Percentiles rank a stretch among this genome's conserved stretches.
phyloP scores from a whole-genome alignment of 2,888 invertebrate species.

The Elegia similella region DNA sequence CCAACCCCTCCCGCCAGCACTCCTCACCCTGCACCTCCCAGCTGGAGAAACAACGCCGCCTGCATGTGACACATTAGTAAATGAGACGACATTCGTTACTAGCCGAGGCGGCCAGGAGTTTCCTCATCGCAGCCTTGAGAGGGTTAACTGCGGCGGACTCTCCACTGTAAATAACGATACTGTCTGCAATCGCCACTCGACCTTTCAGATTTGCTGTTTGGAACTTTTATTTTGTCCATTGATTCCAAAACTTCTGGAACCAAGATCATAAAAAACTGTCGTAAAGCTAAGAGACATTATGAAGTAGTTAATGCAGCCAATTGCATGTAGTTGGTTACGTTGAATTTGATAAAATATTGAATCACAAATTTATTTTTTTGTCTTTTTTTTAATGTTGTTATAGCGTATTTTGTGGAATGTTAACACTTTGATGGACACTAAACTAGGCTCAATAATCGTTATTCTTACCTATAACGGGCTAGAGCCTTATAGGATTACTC shows the following conservation, averaged over 20 bases:
- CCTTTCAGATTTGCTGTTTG: background rate
- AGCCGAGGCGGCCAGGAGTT: conserved; percentile 71
- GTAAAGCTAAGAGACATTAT: too few relatives aligned
- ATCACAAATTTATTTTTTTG: too few relatives aligned
- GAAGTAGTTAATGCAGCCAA: too few relatives aligned
- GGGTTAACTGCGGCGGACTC: conserved; percentile 26
- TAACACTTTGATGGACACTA: too few relatives aligned
- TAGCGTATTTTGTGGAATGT: too few relatives aligned
- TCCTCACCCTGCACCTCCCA: conserved; percentile 28
- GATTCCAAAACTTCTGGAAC: background rate
- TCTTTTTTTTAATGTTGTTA: too few relatives aligned
- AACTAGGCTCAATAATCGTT: too few relatives aligned
- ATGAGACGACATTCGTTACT: conserved; percentile 81
- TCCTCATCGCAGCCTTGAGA: conserved; percentile 45
- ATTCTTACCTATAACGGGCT: too few relatives aligned
- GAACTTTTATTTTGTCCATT: background rate
- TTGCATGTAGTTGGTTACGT: too few relatives aligned
- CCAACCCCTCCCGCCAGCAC: conserved; percentile 28
- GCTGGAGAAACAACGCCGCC: conserved; percentile 75
- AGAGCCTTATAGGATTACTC: too few relatives aligned
- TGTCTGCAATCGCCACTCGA: background rate
- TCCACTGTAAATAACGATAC: background rate
- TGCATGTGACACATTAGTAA: conserved; percentile 83
- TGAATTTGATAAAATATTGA: too few relatives aligned
- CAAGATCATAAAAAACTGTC: background rate